Conservation (phyloP, 30 jellyfish, hydroid and myxozoan species). For the Cassiopea andromeda region DNA sequence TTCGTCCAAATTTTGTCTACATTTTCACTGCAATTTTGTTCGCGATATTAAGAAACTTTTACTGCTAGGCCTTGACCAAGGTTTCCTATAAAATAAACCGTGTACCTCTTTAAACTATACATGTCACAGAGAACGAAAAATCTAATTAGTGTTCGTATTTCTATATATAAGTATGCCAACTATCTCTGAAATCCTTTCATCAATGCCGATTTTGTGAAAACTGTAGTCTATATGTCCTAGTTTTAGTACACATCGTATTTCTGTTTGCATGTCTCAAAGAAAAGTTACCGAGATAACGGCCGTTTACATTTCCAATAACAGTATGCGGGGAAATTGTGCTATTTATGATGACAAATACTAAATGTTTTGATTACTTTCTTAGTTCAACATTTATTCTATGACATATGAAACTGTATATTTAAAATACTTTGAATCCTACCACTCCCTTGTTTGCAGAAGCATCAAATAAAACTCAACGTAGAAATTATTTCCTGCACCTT, state of each 20-base stretch:
- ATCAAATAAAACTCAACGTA: too few relatives aligned
- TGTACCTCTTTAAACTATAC: too few relatives aligned
- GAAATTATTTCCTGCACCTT: too few relatives aligned
- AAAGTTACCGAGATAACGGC: background rate
- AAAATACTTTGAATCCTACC: background rate
- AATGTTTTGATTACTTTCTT: background rate
- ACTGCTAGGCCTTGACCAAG: too few relatives aligned
- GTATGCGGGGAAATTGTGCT: background rate
- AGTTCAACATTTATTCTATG: conserved; percentile 1
- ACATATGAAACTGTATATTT: background rate
- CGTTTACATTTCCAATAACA: background rate
- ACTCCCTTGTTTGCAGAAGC: background rate
- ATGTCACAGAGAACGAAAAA: too few relatives aligned
- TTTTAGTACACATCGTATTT: background rate
- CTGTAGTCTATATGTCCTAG: background rate
- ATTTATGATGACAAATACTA: background rate
- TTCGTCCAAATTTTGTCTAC: too few relatives aligned
- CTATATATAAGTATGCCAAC: too few relatives aligned
- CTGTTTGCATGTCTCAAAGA: background rate
- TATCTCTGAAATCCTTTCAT: background rate
- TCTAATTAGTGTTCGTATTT: too few relatives aligned
- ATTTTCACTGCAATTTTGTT: too few relatives aligned
- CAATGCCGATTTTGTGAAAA: background rate
- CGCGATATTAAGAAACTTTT: too few relatives aligned
- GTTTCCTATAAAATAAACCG: too few relatives aligned